Evolutionary conservation across 2,888 invertebrate genomes (phyloP).

Genomic region (Nomada fabriciana): DNA sequence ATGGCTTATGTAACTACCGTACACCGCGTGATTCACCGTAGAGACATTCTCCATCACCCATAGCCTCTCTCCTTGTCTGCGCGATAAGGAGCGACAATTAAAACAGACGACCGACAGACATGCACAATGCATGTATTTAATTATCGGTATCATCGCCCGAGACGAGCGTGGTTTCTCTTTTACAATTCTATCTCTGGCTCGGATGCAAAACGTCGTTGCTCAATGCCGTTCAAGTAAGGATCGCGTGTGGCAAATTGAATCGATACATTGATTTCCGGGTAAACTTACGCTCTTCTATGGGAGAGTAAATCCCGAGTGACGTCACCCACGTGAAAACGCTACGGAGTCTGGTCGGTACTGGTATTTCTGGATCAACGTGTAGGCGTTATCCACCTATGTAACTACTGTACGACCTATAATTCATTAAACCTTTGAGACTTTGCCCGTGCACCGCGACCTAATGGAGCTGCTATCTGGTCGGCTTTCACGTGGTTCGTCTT

Average conservation of each 20-base stretch:
- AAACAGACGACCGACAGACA: constrained; percentile 16
- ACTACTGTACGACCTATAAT: constrained; percentile 68
- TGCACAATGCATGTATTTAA: constrained; percentile 51
- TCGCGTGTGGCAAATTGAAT: constrained; percentile 57
- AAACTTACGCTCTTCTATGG: constrained; percentile 39
- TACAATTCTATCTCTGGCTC: constrained; percentile 13
- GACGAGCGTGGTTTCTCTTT: constrained; percentile 15
- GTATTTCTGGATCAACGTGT: constrained; percentile 52
- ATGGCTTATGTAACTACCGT: constrained; percentile 60
- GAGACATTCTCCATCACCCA: constrained; percentile 53
- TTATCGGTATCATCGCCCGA: constrained; percentile 56
- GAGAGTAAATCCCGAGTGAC: constrained; percentile 47
- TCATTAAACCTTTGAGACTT: constrained; percentile 65
- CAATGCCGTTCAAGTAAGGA: constrained; percentile 11
- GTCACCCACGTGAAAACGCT: constrained; percentile 49
- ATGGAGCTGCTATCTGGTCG: constrained; percentile 61
- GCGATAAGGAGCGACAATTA: constrained; percentile 37
- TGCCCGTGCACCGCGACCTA: constrained; percentile 50
- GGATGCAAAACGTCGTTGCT: constrained; percentile 8
- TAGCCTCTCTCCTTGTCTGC: not conserved
- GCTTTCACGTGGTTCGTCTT: constrained; percentile 36
- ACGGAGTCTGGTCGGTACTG: constrained; percentile 36
- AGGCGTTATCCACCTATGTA: constrained; percentile 57
- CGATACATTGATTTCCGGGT: constrained; percentile 35
- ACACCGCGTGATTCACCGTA: constrained; percentile 53